Percentiles rank a stretch among this genome's conserved stretches.
Evolutionary conservation across 1,140 invertebrate species (phyloP).

Genomic region (Coelopa frigida): DNA sequence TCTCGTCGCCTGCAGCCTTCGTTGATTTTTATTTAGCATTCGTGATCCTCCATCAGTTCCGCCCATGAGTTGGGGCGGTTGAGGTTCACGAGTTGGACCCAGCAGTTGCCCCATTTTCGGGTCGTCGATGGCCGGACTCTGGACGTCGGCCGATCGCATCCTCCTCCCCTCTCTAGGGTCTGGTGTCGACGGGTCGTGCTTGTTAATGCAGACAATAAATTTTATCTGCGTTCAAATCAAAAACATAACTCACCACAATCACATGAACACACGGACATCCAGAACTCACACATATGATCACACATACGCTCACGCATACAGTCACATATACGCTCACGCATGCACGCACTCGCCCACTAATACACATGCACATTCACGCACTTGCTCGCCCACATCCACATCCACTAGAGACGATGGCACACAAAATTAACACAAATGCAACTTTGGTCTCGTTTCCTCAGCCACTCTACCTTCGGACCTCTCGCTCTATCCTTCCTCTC

Average conservation of each 20-base stretch:
- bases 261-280: no score
- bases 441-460: no score
- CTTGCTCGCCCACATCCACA: background rate
- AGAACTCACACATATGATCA: constrained; percentile 8
- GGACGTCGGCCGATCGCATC: background rate
- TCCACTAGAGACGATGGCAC: background rate
- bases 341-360: background rate
- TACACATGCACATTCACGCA: background rate
- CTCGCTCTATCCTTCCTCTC: no score
- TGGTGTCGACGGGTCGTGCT: constrained; percentile 13
- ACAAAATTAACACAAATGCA: constrained; percentile 9
- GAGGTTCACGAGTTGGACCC: no score
- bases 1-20: no score
- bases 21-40: no score
- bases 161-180: background rate
- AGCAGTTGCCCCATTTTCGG: no score
- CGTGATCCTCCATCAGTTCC: no score
- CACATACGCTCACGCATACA: constrained; percentile 2
- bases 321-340: background rate
- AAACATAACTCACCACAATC: no score
- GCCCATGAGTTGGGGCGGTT: no score
- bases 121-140: background rate
- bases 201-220: constrained; percentile 38
- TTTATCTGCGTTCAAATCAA: no score
- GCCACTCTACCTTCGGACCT: no score